These are phyloP conservation scores for Cynoglossus semilaevis DNA, from an alignment of 2,113 vertebrate genomes.

Conservation along the genomic window DNA sequence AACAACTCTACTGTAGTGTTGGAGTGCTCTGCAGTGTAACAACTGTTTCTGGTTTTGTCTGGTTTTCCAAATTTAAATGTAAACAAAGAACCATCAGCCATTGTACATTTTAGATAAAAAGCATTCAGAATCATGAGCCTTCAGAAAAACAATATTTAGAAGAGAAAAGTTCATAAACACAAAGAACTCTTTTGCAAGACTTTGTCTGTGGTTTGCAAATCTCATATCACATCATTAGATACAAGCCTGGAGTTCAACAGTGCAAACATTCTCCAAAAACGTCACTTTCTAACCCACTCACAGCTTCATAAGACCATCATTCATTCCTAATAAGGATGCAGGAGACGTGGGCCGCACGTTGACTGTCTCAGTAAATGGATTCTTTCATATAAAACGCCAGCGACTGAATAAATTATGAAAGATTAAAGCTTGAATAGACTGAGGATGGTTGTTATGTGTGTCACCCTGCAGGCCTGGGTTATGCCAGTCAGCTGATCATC, in stretches of 20 bases:
- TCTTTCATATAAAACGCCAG: constrained; percentile 28
- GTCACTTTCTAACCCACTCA: constrained; percentile 32
- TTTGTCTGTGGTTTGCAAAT: background rate
- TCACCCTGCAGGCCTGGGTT: constrained; percentile 81
- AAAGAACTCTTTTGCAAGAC: constrained; percentile 27
- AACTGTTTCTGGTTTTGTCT: too few species aligned
- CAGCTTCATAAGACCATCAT: constrained; percentile 26
- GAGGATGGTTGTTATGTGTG: background rate
- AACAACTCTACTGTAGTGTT: too few species aligned
- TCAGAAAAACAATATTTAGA: too few species aligned
- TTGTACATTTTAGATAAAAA: too few species aligned
- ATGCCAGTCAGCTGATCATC: constrained; percentile 87
- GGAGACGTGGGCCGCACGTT: constrained; percentile 25
- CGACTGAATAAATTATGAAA: constrained; percentile 14
- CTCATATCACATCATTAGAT: constrained; percentile 6
- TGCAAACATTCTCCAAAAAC: constrained; percentile 5
- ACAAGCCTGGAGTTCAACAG: constrained; percentile 37
- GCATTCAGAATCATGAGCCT: too few species aligned
- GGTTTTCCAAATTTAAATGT: too few species aligned
- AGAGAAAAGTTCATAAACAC: background rate
- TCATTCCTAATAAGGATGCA: constrained; percentile 31
- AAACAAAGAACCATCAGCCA: too few species aligned
- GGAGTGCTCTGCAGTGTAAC: too few species aligned
- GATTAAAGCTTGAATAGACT: background rate
- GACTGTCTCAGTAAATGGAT: constrained; percentile 22